A percentile compares a stretch with the other conserved stretches of the same genome.
These are phyloP conservation scores for Eucriotettix oculatus DNA, from an alignment of 2,888 invertebrate species.

Conservation along the genomic window DNA sequence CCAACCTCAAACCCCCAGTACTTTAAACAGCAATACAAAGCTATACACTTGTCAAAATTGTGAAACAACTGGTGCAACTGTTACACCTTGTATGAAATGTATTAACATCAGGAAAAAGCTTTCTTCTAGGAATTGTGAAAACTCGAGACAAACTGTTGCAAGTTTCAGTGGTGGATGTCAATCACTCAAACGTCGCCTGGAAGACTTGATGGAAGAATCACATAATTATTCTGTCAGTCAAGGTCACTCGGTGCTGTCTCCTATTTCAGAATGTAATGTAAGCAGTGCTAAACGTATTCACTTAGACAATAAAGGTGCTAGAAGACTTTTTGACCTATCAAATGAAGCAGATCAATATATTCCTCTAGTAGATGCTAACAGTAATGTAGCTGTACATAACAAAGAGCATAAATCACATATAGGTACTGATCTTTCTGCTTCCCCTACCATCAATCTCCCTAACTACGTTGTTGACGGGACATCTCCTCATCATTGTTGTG, in stretches of 20 bases:
- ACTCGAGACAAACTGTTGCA: neutral
- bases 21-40: no score
- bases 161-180: neutral
- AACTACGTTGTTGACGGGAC: conserved; percentile 60
- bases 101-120: neutral
- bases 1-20: no score
- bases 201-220: conserved; percentile 3
- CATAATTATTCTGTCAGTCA: no score
- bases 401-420: neutral
- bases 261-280: conserved; percentile 21
- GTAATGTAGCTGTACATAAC: neutral
- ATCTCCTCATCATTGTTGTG: conserved; percentile 56
- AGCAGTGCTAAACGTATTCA: conserved; percentile 21
- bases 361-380: no score
- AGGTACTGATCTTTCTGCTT: conserved; percentile 16
- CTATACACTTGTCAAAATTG: no score
- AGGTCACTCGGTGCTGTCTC: conserved; percentile 16
- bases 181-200: neutral
- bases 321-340: conserved; percentile 33
- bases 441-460: conserved; percentile 56
- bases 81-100: neutral
- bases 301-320: conserved; percentile 24
- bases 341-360: neutral
- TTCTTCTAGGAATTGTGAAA: neutral
- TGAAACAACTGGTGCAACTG: neutral